Percentiles rank a stretch among this genome's conserved stretches.
Evolutionary conservation across 2,113 vertebrate species (phyloP).

Genomic region (Erythrocebus patas): DNA sequence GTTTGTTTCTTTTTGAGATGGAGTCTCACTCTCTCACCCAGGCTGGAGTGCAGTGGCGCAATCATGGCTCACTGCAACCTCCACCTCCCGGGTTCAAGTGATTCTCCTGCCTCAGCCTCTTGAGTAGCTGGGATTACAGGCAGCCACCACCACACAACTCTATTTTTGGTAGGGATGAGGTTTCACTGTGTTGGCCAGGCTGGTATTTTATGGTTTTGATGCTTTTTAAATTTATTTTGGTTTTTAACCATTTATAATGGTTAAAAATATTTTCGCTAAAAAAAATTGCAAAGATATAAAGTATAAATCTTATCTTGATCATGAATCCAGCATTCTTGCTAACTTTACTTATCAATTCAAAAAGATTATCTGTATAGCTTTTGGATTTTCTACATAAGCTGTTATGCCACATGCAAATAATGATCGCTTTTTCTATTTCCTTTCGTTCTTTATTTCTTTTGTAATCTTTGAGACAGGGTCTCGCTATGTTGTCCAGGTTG

Average conservation of each 20-base stretch:
- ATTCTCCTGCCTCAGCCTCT: too few relatives aligned
- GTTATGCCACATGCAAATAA: neutral
- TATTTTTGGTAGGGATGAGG: too few relatives aligned
- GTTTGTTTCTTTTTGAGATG: too few relatives aligned
- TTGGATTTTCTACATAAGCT: neutral
- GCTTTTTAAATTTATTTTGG: neutral
- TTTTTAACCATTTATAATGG: neutral
- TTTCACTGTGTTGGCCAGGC: too few relatives aligned
- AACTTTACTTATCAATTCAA: neutral
- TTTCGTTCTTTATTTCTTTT: neutral
- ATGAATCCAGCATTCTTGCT: neutral
- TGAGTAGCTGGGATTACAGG: too few relatives aligned
- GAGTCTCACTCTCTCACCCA: too few relatives aligned
- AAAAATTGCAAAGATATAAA: neutral
- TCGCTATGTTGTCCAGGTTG: too few relatives aligned
- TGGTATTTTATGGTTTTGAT: neutral
- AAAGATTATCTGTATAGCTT: neutral
- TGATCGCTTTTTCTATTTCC: neutral
- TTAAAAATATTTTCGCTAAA: slow-evolving; percentile 3
- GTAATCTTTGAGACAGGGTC: too few relatives aligned
- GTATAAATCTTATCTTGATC: neutral
- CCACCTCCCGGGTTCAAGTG: too few relatives aligned
- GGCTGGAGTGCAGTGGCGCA: too few relatives aligned
- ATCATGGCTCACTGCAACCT: too few relatives aligned
- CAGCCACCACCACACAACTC: too few relatives aligned